Base-by-base conservation (phyloP, 2,888 invertebrate genomes). In the Cephus rjabovi region DNA sequence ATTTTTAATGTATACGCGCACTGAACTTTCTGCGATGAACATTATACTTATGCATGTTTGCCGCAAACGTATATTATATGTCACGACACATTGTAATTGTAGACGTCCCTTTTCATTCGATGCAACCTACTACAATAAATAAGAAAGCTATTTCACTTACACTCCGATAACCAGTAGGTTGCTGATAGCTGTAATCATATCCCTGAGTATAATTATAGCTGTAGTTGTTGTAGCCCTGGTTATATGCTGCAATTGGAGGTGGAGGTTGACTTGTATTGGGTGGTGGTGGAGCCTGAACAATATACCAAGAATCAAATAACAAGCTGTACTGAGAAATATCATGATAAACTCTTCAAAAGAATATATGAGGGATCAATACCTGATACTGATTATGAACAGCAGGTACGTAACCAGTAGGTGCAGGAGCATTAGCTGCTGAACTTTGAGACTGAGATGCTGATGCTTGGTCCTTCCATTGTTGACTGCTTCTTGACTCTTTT, bases 211-310 rank as follows among this genome's bases (percentile, higher is more conserved):
- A 91, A 80, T 86, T 89, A 82, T 90, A 90, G 83, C 89, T 90
- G 79, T 90, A 90, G 81, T 90, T 90, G 79, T 88, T 89, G 79
- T 91, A 91, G 34, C 89, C 89, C 68, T 85, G 90, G 75, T 87
- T 87, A 77, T 91, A 91, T 9, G 88, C 79, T 23, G 89, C 82
- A 69, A 90, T 84, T 4, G 87, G 89, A 12, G 91, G 90, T 4
- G 91, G 91, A 30, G 91, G 90, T 81, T 90, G 91, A 81, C 88
- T 89, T 30, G 90, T 89, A 74, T 90, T 90, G 1, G 90, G 89
- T 12, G 90, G 90, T 34, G 87, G 88, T 4, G 90, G 88, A 74
- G 88, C 86, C 90, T 91, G 69, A 1, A 12, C 31, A 30, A 56
- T 23, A 56, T 9, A 56, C 23, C 23, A 71, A 31, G 71, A 71